phyloP scores from a whole-genome alignment of 2,888 invertebrate genomes.

The Ptilodon capucinus region DNA sequence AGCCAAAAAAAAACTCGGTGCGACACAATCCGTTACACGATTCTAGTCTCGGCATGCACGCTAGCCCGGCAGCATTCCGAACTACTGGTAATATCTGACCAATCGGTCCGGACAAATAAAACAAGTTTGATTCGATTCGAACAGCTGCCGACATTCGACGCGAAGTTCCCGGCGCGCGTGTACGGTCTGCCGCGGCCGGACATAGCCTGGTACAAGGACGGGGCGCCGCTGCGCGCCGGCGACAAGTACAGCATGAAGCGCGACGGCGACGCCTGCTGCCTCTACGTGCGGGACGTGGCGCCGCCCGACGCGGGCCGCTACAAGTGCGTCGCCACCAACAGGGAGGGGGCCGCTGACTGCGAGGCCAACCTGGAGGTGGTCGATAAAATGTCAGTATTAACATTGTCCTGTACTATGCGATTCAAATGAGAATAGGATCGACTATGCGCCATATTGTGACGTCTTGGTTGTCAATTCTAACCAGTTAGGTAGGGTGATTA shows the following conservation, averaged over 20 bases:
- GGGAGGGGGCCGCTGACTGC: slow-evolving; percentile 90
- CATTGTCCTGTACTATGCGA: no score
- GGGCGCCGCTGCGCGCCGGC: slow-evolving; percentile 85
- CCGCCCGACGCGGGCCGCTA: slow-evolving; percentile 88
- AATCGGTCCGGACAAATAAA: no score
- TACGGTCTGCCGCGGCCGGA: slow-evolving; percentile 92
- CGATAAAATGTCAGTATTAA: slow-evolving; percentile 88
- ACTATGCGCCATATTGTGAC: no score
- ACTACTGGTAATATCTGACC: no score
- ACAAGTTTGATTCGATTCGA: no score
- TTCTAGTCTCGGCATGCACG: no score
- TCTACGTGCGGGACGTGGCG: slow-evolving; percentile 87
- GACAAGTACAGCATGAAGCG: slow-evolving; percentile 88
- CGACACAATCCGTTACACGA: no score
- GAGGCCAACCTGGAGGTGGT: slow-evolving; percentile 89
- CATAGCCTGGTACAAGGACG: slow-evolving; percentile 93
- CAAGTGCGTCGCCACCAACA: slow-evolving; percentile 90
- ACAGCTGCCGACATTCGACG: slow-evolving; percentile 89
- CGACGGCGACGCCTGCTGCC: slow-evolving; percentile 90
- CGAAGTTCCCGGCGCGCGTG: slow-evolving; percentile 91
- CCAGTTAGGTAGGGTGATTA: no score
- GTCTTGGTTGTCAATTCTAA: no score
- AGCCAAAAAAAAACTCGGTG: no score
- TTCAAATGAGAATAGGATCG: no score
- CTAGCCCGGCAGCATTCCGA: no score